Percentiles rank a stretch among this genome's conserved stretches.
Conservation (phyloP, 2,797 vertebrate genomes). For the Pseudomugil tenellus region DNA sequence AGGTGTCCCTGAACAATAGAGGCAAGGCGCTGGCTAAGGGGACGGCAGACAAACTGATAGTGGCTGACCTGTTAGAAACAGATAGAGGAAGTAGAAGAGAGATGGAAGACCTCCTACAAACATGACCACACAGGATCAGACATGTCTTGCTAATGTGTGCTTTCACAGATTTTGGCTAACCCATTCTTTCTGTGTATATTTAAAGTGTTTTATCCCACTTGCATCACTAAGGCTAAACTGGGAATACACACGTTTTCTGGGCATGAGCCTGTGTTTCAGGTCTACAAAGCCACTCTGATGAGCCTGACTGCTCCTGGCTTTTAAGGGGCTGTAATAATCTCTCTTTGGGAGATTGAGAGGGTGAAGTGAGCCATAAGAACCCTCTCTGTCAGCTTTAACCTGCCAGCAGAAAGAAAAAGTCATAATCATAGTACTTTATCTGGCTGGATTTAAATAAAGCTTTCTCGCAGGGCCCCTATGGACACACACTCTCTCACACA, state of each 20-base stretch:
- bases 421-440: conserved; percentile 83
- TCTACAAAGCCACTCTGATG: conserved; percentile 69
- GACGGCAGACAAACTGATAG: conserved; percentile 62
- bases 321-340: conserved; percentile 77
- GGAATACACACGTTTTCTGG: conserved; percentile 70
- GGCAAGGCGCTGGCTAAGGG: conserved; percentile 9
- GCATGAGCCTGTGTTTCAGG: conserved; percentile 51
- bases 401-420: conserved; percentile 79
- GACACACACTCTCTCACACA: conserved; percentile 50
- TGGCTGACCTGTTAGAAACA: conserved; percentile 59
- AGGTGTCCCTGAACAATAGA: conserved; percentile 67
- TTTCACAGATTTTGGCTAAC: conserved; percentile 33
- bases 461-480: conserved; percentile 70
- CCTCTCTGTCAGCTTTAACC: conserved; percentile 80
- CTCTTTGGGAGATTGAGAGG: conserved; percentile 77
- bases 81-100: conserved; percentile 26
- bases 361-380: conserved; percentile 81
- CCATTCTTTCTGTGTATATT: conserved; percentile 16
- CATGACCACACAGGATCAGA: conserved; percentile 67
- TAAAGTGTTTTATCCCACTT: conserved; percentile 35
- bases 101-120: conserved; percentile 63
- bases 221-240: conserved; percentile 56
- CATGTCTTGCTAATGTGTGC: conserved; percentile 48
- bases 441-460: conserved; percentile 77
- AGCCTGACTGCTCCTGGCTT: conserved; percentile 66